Evolutionary conservation across 2,113 vertebrate genomes (phyloP), one percentile per base, ranked within the genome.

Genomic region (Pandion haliaetus): DNA sequence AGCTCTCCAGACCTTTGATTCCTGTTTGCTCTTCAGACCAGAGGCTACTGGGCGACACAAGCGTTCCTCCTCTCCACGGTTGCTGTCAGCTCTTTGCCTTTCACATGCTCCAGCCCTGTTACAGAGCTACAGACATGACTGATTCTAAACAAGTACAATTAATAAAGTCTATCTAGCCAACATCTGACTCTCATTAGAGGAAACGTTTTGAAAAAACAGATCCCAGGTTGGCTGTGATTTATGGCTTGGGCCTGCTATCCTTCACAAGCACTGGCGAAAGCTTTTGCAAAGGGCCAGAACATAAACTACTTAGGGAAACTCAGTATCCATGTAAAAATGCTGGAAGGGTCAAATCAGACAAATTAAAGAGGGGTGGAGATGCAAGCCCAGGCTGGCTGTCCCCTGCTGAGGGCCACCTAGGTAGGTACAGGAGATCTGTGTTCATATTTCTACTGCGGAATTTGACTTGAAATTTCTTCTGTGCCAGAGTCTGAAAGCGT

Each of bases 171-270:
- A 95, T 96, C 89, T 92, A 54, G 94, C 94, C 94, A 97, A 97
- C 95, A 97, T 95, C 93, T 97, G 97, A 87, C 86, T 97, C 91
- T 94, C 91, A 59, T 97, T 97, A 97, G 74, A 80, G 84, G 83
- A 91, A 95, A 95, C 6, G 81, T 97, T 96, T 96, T 97, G 97
- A 97, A 97, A 96, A 96, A 95, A 84, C 93, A 95, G 86, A 97
- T 94, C 97, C 94, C 95, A 97, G 95, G 93, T 95, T 97, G 89
- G 91, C 89, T 93, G 94, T 96, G 96, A 97, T 97, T 97, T 97
- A 97, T 95, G 93, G 88, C 81, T 79, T 17, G 84, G 86, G 94
- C 70, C 96, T 97, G 97, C 88, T 95, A 82, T 97, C 82, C 91
- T 91, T 96, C 96, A 97, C 50, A 14, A 49, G 94, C 89, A 50